phyloP scores from a whole-genome alignment of 2,888 invertebrate species.

The Fragum sueziense region DNA sequence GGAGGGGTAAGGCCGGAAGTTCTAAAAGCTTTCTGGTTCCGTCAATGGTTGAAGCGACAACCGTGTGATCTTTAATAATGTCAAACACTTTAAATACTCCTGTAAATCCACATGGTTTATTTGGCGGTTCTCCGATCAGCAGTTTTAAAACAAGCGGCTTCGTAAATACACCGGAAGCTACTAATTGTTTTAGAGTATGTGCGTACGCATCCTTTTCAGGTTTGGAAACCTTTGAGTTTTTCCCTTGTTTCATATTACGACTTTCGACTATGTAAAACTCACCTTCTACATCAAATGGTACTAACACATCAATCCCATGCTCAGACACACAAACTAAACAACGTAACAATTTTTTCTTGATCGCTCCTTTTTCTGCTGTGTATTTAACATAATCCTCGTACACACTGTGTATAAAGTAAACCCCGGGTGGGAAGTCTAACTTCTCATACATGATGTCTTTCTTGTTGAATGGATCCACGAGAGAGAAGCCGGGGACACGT shows the following conservation, averaged over 20 bases:
- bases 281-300: slow-evolving; percentile 68
- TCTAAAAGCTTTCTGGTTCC: slow-evolving; percentile 66
- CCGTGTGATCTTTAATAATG: slow-evolving; percentile 69
- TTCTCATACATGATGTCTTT: slow-evolving; percentile 66
- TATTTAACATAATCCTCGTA: slow-evolving; percentile 69
- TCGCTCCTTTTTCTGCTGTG: slow-evolving; percentile 55
- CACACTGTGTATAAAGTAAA: slow-evolving; percentile 62
- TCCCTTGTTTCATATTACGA: slow-evolving; percentile 40
- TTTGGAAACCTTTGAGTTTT: slow-evolving; percentile 54
- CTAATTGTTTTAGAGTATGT: slow-evolving; percentile 61
- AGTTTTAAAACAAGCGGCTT: slow-evolving; percentile 63
- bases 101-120: slow-evolving; percentile 70
- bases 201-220: slow-evolving; percentile 60
- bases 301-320: slow-evolving; percentile 62
- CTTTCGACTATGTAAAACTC: slow-evolving; percentile 68
- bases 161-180: slow-evolving; percentile 61
- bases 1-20: slow-evolving; percentile 68
- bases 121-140: slow-evolving; percentile 65
- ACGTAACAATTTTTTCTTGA: slow-evolving; percentile 66
- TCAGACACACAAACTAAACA: slow-evolving; percentile 66
- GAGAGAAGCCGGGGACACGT: slow-evolving; percentile 58
- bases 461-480: slow-evolving; percentile 53
- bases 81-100: slow-evolving; percentile 67
- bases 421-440: slow-evolving; percentile 61
- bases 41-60: slow-evolving; percentile 65